Base-by-base conservation (phyloP, 2,888 invertebrate species). In the Xylophagus ater region DNA sequence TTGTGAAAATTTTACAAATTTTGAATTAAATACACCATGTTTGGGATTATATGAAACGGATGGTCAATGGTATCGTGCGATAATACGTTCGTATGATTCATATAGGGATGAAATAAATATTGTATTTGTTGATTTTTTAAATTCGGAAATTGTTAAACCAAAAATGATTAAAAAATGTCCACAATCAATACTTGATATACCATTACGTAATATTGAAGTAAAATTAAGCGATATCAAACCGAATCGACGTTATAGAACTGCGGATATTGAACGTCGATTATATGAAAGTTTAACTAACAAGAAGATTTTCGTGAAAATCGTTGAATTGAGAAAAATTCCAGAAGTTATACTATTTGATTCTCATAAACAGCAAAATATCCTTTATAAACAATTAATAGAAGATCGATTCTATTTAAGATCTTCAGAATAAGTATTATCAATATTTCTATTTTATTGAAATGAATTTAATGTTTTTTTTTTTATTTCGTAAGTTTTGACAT, bases 51-150 rank as follows among this genome's bases (percentile, higher is more conserved):
- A 70, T 49, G 60, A 66, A 1, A 71, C 70, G 36, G 81, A 84
- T 53, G 64, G 66, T 1, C 51, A 60, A 23, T 88, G 84, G 84
- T 84, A 85, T 56, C 69, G 88, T 43, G 84, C 78, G 1, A 53
- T 68, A 10, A 70, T 88, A 36, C 56, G 70, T 29, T 67, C 73
- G 36, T 62, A 69, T 34, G 66, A 70, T 46, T 55, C 64, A 23
- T 50, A 51, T 1, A 57, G 65, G 13, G 58, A 62, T 5, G 51
- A 58, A 35, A 68, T 80, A 1, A 70, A 71, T 51, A 75, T 87
- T 0, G 66, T 69, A 46, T 88, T 78, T 58, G 74, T 86, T 1
- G 87, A 88, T 59, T 86, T 74, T 53, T 82, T 86, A 2, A 82
- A 83, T 51, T 59, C 66, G 6, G 77, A 77, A 53, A 51, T 65